Base-by-base conservation (phyloP, 2,888 invertebrate genomes). In the Dendrolimus pini region DNA sequence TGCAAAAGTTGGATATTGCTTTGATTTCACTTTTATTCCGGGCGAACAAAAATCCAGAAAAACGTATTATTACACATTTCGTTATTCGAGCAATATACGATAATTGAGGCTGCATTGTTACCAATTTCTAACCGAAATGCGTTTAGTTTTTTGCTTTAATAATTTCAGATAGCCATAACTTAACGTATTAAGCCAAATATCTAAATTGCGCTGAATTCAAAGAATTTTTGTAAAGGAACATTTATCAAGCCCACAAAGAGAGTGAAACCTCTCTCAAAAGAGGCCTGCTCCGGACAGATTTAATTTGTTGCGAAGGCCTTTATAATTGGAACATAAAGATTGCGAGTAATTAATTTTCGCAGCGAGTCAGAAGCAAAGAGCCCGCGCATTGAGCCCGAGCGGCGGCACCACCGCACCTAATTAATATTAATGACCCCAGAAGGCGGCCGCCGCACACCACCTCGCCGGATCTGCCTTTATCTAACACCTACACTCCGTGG, bases 301-400 rank as follows among this genome's bases (percentile, higher is more conserved):
- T 90, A 90, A 90, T 90, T 90, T 90, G 90, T 90, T 88, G 88
- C 90, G 85, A 90, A 90, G 90, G 89, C 89, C 83, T 90, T 90
- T 89, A 89, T 90, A 90, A 90, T 90, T 90, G 89, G 89, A 90
- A 89, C 87, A 90, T 90, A 90, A 90, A 90, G 90, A 90, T 90
- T 89, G 89, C 80, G 88, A 90, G 89, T 90, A 90, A 90, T 90
- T 90, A 90, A 90, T 90, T 90, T 90, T 90, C 83, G 86, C 88
- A 85, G 87, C 83, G 87, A 90, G 90, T 90, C 90, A 88, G 85
- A 82, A 89, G 89, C 90, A 89, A 87, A 84, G 86, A 85, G 70
- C 83, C 80, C 78, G 83, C 82, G 87, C 81, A 87, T 83, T 84
- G 83, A 82, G 80, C 73, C 75, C 75, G 79, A 73, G 75, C 74